Percentiles rank a stretch among this genome's conserved stretches.
Evolutionary conservation across 2,888 invertebrate genomes (phyloP).

Genomic region (Platycnemis pennipes): DNA sequence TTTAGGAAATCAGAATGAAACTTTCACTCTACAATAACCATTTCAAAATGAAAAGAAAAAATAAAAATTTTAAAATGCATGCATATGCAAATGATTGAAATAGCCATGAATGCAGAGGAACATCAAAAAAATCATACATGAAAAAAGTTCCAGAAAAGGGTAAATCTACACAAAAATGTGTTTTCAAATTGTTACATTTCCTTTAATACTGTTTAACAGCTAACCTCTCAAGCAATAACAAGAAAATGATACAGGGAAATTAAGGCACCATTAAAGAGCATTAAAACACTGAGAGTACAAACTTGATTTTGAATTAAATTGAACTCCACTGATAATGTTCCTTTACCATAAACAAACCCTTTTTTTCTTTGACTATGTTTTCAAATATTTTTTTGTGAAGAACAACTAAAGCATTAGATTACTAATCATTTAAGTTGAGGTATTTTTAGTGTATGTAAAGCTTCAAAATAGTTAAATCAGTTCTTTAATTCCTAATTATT

Average conservation of each 20-base stretch:
- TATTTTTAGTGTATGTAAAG: background rate
- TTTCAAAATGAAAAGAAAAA: too few species aligned
- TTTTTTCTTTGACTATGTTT: background rate
- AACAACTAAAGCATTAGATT: background rate
- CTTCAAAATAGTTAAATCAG: constrained; percentile 14
- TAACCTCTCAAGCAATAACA: background rate
- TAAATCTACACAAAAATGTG: background rate
- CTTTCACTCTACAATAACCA: too few species aligned
- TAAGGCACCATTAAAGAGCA: background rate
- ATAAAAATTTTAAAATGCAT: too few species aligned
- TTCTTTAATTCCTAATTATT: background rate
- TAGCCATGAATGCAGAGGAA: background rate
- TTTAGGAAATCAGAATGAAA: too few species aligned
- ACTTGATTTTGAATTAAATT: background rate
- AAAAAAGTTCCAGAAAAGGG: background rate
- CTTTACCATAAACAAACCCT: background rate
- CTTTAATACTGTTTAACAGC: background rate
- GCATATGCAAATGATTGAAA: background rate
- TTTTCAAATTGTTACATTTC: background rate
- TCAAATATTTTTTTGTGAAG: background rate
- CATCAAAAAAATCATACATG: background rate
- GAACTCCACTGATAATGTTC: background rate
- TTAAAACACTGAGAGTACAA: background rate
- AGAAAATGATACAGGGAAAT: background rate
- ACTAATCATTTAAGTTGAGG: constrained; percentile 6